Evolutionary conservation across 1,140 invertebrate species (phyloP), one percentile per base, ranked within the genome.

Genomic region (Telenomus remus): DNA sequence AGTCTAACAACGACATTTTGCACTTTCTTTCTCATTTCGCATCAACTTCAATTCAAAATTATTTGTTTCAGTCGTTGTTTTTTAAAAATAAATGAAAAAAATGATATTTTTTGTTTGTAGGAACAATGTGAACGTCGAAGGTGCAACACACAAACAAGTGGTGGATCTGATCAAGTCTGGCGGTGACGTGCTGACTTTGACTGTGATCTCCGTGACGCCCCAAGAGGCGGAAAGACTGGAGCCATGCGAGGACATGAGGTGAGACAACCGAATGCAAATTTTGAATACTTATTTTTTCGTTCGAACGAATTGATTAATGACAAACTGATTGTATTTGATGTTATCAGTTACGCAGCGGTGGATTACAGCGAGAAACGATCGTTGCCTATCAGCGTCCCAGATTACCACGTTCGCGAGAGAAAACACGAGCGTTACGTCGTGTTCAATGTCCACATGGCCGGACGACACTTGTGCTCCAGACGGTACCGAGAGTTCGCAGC

Each of bases 401-500:
- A 97, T 88, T 98, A 97, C 84, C 95, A 95, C 80, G 86, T 86
- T 89, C 84, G 95, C 91, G 91, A 94, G 89, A 86, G 92, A 78
- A 93, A 92, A 82, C 96, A 95, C 14, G 95, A 99, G 79, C 94
- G 94, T 78, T 99, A 94, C 89, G 96, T 98, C 57, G 96, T 98
- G 0, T 99, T 96, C 88, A 99, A 99, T 86, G 98, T 99, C 66
- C 98, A 99, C 85, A 99, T 99, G 97, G 98, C 98, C 27, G 98
- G 98, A 0, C 88, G 98, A 46, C 98, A 99, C 86, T 89, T 99
- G 16, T 99, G 98, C 85, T 98, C 97, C 33, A 89, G 98, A 48
- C 90, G 98, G 39, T 99, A 99, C 85, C 91, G 97, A 51, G 98
- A 99, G 89, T 99, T 99, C 86, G 92, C 95, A 11, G 94, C 94